These are phyloP conservation scores for Seladonia tumulorum DNA, from an alignment of 2,888 invertebrate species.

Conservation along the genomic window DNA sequence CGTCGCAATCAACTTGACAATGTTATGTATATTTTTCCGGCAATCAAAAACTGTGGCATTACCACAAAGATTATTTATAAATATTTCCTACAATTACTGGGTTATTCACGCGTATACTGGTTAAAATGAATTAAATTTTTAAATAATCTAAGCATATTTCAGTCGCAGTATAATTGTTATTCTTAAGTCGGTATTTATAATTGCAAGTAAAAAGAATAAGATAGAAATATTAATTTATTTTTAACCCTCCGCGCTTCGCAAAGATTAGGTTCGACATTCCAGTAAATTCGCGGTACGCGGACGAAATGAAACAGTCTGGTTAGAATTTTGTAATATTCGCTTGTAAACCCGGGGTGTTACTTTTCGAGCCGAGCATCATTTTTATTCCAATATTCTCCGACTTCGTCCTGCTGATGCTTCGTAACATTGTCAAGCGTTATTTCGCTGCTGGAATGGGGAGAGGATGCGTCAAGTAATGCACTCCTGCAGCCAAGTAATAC, in stretches of 20 bases:
- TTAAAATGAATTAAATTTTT: not conserved
- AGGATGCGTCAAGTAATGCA: conserved; percentile 61
- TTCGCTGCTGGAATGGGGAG: conserved; percentile 52
- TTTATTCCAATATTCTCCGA: conserved; percentile 3
- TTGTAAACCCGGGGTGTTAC: not conserved
- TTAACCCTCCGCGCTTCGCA: too few relatives aligned
- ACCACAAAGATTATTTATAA: not conserved
- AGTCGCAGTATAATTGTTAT: not conserved
- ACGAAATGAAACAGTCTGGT: not conserved
- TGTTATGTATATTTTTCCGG: not conserved
- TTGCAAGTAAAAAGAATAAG: too few relatives aligned
- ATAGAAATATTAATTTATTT: too few relatives aligned
- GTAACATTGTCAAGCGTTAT: conserved; percentile 60
- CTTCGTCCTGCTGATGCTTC: not conserved
- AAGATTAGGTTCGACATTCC: too few relatives aligned
- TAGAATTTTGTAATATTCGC: not conserved
- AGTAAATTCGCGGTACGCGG: not conserved
- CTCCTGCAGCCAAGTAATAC: conserved; percentile 67
- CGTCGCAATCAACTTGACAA: not conserved
- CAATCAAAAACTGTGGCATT: not conserved
- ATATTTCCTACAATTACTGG: not conserved
- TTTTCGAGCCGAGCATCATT: not conserved
- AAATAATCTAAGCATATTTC: not conserved
- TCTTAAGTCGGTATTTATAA: not conserved
- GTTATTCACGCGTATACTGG: too few relatives aligned